phyloP scores from a whole-genome alignment of 2,797 vertebrate genomes.

The Paedocypris micromegethes region DNA sequence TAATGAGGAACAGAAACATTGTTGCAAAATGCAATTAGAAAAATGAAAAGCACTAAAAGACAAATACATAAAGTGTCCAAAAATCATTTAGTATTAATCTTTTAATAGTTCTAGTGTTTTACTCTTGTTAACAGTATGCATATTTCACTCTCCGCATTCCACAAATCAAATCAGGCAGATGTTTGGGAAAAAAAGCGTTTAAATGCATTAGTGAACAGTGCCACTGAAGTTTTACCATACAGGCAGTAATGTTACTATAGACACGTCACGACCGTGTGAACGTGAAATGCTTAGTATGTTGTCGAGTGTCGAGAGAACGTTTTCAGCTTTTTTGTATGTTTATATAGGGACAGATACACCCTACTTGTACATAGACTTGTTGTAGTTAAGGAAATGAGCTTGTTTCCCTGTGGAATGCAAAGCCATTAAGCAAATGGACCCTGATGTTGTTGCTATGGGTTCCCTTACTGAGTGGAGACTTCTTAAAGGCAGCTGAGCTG shows the following conservation, averaged over 20 bases:
- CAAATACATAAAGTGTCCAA: background rate
- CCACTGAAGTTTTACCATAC: background rate
- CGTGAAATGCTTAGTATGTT: too few relatives aligned
- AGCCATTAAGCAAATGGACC: conserved; percentile 38
- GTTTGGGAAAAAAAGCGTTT: conserved; percentile 12
- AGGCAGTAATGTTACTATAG: background rate
- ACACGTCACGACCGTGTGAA: too few relatives aligned
- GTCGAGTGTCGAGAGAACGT: too few relatives aligned
- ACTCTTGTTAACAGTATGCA: conserved; percentile 12
- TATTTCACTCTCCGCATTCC: conserved; percentile 33
- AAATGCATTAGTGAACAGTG: conserved; percentile 13
- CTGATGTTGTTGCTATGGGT: conserved; percentile 37
- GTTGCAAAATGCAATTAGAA: too few relatives aligned
- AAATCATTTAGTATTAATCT: too few relatives aligned
- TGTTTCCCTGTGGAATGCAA: conserved; percentile 31
- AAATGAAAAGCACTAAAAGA: background rate
- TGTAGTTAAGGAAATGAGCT: conserved; percentile 34
- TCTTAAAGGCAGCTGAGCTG: conserved; percentile 15
- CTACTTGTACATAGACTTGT: conserved; percentile 16
- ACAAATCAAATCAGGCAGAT: conserved; percentile 38
- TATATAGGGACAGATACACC: background rate
- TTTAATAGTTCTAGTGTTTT: conserved; percentile 1
- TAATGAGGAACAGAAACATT: too few relatives aligned
- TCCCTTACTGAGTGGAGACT: conserved; percentile 30
- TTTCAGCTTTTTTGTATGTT: background rate